phyloP scores from a whole-genome alignment of 1,140 invertebrate genomes.

The Diprion similis region DNA sequence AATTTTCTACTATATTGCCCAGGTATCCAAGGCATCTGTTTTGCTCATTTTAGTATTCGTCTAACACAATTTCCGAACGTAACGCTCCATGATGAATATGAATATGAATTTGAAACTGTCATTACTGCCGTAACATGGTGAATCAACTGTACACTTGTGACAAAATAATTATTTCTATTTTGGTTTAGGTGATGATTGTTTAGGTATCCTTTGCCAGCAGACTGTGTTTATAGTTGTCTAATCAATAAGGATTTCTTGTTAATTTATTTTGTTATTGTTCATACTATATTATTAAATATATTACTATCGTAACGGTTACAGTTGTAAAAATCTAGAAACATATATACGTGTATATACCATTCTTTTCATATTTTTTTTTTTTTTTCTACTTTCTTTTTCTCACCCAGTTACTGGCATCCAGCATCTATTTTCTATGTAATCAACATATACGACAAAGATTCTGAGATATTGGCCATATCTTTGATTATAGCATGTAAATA shows the following conservation, averaged over 20 bases:
- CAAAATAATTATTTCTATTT: conserved; percentile 32
- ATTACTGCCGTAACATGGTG: conserved; percentile 45
- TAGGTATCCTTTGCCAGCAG: conserved; percentile 43
- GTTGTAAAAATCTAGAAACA: background rate
- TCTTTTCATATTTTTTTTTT: background rate
- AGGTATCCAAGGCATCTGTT: background rate
- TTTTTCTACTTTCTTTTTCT: background rate
- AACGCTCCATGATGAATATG: background rate
- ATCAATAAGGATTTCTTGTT: conserved; percentile 25
- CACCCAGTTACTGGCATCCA: background rate
- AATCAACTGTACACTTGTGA: conserved; percentile 28
- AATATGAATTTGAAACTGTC: conserved; percentile 34
- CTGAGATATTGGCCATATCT: background rate
- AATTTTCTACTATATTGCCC: too few relatives aligned
- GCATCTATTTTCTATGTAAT: background rate
- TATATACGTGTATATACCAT: background rate
- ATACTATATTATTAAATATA: background rate
- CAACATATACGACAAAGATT: background rate
- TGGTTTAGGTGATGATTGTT: conserved; percentile 33
- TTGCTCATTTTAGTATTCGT: too few relatives aligned
- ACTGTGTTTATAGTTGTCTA: conserved; percentile 40
- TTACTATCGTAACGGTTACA: background rate
- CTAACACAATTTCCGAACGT: background rate
- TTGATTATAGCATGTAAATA: background rate
- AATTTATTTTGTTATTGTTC: conserved; percentile 26